Percentiles rank a stretch among this genome's conserved stretches.
Evolutionary conservation across 2,797 vertebrate species (phyloP).

Genomic region (Sparus aurata): DNA sequence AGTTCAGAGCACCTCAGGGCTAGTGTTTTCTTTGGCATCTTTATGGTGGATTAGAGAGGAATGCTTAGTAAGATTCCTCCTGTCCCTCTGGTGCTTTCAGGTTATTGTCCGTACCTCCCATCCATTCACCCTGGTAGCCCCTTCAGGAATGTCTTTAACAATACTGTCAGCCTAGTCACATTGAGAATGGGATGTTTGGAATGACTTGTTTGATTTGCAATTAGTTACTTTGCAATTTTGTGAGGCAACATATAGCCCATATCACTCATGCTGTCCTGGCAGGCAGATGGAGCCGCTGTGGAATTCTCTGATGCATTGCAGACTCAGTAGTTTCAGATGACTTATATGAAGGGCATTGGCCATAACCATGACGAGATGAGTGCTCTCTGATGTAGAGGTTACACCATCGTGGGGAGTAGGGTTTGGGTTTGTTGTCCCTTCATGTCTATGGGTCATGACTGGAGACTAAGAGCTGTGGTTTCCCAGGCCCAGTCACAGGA

Average conservation of each 20-base stretch:
- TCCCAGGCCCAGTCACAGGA: slow-evolving; percentile 86
- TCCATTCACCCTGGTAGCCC: slow-evolving; percentile 75
- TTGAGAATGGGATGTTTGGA: slow-evolving; percentile 66
- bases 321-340: slow-evolving; percentile 26
- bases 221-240: slow-evolving; percentile 70
- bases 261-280: slow-evolving; percentile 56
- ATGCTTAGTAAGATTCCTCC: slow-evolving; percentile 84
- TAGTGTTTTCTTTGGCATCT: slow-evolving; percentile 81
- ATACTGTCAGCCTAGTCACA: slow-evolving; percentile 66
- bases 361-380: slow-evolving; percentile 32
- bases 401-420: slow-evolving; percentile 24
- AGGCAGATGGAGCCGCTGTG: slow-evolving; percentile 63
- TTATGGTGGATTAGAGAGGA: slow-evolving; percentile 86
- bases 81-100: slow-evolving; percentile 78
- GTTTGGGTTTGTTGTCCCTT: slow-evolving; percentile 56
- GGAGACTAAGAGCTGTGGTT: slow-evolving; percentile 70
- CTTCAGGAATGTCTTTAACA: slow-evolving; percentile 80
- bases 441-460: slow-evolving; percentile 55
- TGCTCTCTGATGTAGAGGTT: slow-evolving; percentile 41
- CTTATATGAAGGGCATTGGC: slow-evolving; percentile 14
- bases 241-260: slow-evolving; percentile 43
- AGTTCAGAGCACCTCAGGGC: slow-evolving; percentile 71
- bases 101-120: slow-evolving; percentile 80
- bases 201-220: slow-evolving; percentile 80
- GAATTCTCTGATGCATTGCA: slow-evolving; percentile 13